These are phyloP conservation scores for Clitarchus hookeri DNA, from an alignment of 2,888 invertebrate genomes.

Conservation along the genomic window DNA sequence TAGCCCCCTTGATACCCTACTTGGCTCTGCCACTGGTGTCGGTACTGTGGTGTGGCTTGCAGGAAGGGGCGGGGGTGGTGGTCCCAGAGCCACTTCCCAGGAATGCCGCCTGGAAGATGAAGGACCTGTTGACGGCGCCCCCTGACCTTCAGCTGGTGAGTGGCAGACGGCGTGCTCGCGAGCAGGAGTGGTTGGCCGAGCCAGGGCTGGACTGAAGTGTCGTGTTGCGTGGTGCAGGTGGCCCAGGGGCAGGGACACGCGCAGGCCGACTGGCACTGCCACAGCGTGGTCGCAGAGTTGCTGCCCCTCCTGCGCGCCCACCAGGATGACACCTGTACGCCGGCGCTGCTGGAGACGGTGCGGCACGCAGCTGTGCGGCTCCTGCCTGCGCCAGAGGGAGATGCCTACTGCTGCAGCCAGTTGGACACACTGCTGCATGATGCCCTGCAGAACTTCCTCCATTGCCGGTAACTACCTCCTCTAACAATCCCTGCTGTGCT, in stretches of 20 bases:
- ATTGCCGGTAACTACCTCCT: constrained; percentile 52
- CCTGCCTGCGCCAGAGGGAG: constrained; percentile 43
- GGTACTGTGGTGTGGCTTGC: neutral
- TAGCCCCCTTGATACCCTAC: no score
- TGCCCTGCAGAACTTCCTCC: constrained; percentile 54
- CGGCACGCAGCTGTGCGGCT: constrained; percentile 58
- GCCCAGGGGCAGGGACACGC: neutral
- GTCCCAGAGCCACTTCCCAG: constrained; percentile 28
- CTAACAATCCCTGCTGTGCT: no score
- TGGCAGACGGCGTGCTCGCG: neutral
- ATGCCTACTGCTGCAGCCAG: constrained; percentile 49
- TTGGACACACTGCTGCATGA: constrained; percentile 55
- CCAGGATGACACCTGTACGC: constrained; percentile 60
- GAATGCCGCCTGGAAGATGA: constrained; percentile 39
- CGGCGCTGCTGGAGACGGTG: constrained; percentile 59
- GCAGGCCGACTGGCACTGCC: constrained; percentile 29
- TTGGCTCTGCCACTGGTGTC: no score
- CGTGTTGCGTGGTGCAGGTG: neutral
- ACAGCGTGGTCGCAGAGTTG: constrained; percentile 57
- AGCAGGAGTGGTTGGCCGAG: neutral
- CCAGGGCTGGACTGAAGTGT: neutral
- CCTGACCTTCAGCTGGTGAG: constrained; percentile 27
- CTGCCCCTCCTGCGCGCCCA: constrained; percentile 60
- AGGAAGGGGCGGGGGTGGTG: neutral
- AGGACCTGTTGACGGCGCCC: constrained; percentile 31